These are phyloP conservation scores for Melanerpes formicivorus DNA, from an alignment of 2,113 vertebrate genomes.

Conservation along the genomic window DNA sequence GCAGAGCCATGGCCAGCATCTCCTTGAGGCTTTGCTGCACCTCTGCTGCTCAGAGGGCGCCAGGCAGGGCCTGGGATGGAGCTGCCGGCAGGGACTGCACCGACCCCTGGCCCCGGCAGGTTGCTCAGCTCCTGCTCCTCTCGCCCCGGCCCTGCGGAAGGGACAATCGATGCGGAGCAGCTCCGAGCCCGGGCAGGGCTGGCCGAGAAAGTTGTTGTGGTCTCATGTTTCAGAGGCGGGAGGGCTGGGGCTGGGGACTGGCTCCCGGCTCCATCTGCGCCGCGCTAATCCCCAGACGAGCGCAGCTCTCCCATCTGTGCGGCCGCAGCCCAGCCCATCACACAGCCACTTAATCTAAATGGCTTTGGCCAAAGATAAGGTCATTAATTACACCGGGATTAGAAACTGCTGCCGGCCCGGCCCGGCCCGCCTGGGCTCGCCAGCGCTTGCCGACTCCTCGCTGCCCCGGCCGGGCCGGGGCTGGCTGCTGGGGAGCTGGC, in stretches of 20 bases:
- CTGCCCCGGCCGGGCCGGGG: neutral
- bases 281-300: slow-evolving; percentile 43
- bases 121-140: neutral
- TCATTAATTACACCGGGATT: slow-evolving; percentile 69
- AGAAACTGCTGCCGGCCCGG: neutral
- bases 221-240: slow-evolving; percentile 7
- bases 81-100: neutral
- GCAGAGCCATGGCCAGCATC: neutral
- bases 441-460: neutral
- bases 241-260: neutral
- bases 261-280: slow-evolving; percentile 49
- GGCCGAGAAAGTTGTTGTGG: slow-evolving; percentile 18
- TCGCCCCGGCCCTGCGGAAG: neutral
- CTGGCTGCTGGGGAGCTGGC: accelerated
- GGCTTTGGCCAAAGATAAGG: slow-evolving; percentile 72
- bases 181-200: neutral
- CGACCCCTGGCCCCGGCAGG: neutral
- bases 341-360: slow-evolving; percentile 67
- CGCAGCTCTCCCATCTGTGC: slow-evolving; percentile 47
- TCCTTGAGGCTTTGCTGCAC: neutral
- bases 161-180: neutral
- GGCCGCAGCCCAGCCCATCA: neutral
- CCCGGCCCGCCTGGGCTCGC: neutral
- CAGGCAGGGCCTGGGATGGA: neutral
- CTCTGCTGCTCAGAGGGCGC: neutral